Base-by-base conservation (phyloP, 2,797 vertebrate species). In the Labeo calbasu region DNA sequence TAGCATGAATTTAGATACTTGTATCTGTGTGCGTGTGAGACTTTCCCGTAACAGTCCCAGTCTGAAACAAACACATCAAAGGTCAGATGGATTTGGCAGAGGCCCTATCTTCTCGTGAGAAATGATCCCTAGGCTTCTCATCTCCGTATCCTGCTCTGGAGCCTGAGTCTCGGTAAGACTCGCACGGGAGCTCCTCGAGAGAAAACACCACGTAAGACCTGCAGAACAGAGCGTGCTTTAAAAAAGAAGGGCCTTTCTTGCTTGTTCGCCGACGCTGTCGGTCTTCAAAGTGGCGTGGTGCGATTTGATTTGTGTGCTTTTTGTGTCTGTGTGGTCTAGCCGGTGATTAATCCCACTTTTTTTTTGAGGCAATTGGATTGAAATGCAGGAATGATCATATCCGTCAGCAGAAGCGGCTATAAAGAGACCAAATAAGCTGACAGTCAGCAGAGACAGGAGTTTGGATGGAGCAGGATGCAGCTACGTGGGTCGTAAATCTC, bases 401-500 rank as follows among this genome's bases (percentile, higher is more conserved):
- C 43, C 69, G 51, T 84, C 75, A 82, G 69, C 48, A 81, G 65
- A 36, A 46, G 69, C 17, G 10, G n/a, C 73, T 57, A 53, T 85
- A 85, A 85, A 81, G 32, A 55, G 48, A 11, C 43, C 23, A 57
- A 82, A 79, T 72, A 57, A 81, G 40, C 79, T 32, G 36, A 72
- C 76, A 53, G 63, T 76, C 71, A 40, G 88, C 63, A 63, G 68
- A 84, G 83, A 88, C 63, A 13, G 19, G 55, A 51, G 50, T 72
- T 77, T 72, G 79, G 79, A 82, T 21, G 68, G 65, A 57, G 32
- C 57, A 66, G 71, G 71, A 82, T 76, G 32, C 71, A 69, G 25
- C 63, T 61, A 75, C 28, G 59, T 55, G 51, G 68, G 28, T 32
- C n/a, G 7, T 40, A 53, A 94, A 92, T 88, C 79, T 87, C 84